Evolutionary conservation across 2,113 vertebrate species (phyloP).

Genomic region (Nettapus auritus): DNA sequence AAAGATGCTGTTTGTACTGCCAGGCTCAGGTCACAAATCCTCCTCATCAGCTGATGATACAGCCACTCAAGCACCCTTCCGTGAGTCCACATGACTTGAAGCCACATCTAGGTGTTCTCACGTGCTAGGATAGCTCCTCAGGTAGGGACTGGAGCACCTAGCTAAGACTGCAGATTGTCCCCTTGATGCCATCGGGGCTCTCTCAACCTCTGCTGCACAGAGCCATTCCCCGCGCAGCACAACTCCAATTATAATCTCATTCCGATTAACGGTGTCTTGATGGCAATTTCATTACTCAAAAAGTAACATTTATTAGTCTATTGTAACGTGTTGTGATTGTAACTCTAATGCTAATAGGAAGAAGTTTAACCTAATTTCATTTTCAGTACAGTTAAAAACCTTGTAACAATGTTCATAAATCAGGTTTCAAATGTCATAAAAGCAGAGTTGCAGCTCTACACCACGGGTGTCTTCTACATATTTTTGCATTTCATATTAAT

Average conservation of each 20-base stretch:
- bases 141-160: not conserved
- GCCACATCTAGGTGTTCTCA: rapidly evolving
- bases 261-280: conserved; percentile 68
- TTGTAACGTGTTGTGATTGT: conserved; percentile 72
- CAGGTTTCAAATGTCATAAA: conserved; percentile 67
- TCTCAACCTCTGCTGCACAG: not conserved
- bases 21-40: not conserved
- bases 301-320: conserved; percentile 78
- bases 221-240: not conserved
- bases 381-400: conserved; percentile 70
- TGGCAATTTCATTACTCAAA: conserved; percentile 75
- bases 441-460: conserved; percentile 28
- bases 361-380: conserved; percentile 76
- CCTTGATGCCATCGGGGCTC: not conserved
- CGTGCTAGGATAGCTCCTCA: rapidly evolving
- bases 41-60: not conserved
- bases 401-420: conserved; percentile 73
- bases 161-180: not conserved
- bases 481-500: conserved; percentile 61
- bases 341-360: conserved; percentile 72
- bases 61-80: not conserved
- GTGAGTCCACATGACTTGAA: rapidly evolving
- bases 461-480: not conserved
- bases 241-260: conserved; percentile 63
- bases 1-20: rapidly evolving